Percentiles rank a stretch among this genome's conserved stretches.
Evolutionary conservation across 2,113 vertebrate species (phyloP).

Genomic region (human): GRCh38 chr13:36793001-36793500

Average conservation of each 20-base stretch:
- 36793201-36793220: not conserved
- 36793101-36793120: not conserved
- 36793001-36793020: not conserved
- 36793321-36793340: not conserved
- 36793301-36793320: not conserved
- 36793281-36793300: not conserved
- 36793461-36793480: conserved; percentile 29
- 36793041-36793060: not conserved
- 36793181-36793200: not conserved
- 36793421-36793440: conserved; percentile 28
- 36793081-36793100: not conserved
- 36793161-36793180: not conserved
- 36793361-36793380: not conserved
- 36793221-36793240: not conserved
- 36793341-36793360: not conserved
- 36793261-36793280: not conserved
- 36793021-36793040: not conserved
- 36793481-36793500: conserved; percentile 28
- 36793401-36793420: not conserved
- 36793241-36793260: not conserved
- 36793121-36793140: not conserved
- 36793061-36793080: not conserved
- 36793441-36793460: not conserved
- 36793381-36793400: conserved; percentile 8
- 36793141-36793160: not conserved